These are phyloP conservation scores for Apamea crenata DNA, from an alignment of 2,888 invertebrate genomes.

Conservation along the genomic window DNA sequence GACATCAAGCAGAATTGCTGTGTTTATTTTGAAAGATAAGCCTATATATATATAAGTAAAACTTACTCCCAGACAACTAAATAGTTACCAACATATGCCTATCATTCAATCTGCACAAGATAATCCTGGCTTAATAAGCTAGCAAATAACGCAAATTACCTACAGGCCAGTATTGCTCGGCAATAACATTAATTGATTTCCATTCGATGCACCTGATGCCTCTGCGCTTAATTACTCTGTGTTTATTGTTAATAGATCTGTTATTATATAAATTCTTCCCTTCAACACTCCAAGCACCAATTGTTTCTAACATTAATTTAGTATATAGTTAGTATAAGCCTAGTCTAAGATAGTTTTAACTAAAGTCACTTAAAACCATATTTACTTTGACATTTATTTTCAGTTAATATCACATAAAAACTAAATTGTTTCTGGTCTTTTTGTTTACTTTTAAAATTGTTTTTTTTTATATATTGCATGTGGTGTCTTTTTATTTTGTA, in stretches of 20 bases:
- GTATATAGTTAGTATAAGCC: too few relatives aligned
- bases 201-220: slow-evolving; percentile 82
- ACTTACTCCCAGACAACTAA: neutral
- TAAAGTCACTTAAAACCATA: too few relatives aligned
- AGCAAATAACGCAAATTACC: slow-evolving; percentile 76
- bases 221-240: slow-evolving; percentile 60
- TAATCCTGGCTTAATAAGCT: slow-evolving; percentile 75
- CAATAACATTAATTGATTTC: slow-evolving; percentile 87
- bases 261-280: slow-evolving; percentile 31
- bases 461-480: too few relatives aligned
- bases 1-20: neutral
- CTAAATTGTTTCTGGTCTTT: too few relatives aligned
- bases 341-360: too few relatives aligned
- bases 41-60: neutral
- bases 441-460: too few relatives aligned
- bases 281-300: too few relatives aligned
- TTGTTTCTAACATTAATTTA: too few relatives aligned
- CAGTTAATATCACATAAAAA: too few relatives aligned
- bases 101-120: slow-evolving; percentile 57
- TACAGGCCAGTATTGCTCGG: slow-evolving; percentile 62
- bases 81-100: slow-evolving; percentile 16
- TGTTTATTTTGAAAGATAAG: neutral
- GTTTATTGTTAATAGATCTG: slow-evolving; percentile 53
- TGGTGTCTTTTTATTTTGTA: too few relatives aligned
- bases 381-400: too few relatives aligned